A percentile compares a stretch with the other conserved stretches of the same genome.
These are phyloP conservation scores for Myopa testacea DNA, from an alignment of 2,888 invertebrate species.

Conservation along the genomic window DNA sequence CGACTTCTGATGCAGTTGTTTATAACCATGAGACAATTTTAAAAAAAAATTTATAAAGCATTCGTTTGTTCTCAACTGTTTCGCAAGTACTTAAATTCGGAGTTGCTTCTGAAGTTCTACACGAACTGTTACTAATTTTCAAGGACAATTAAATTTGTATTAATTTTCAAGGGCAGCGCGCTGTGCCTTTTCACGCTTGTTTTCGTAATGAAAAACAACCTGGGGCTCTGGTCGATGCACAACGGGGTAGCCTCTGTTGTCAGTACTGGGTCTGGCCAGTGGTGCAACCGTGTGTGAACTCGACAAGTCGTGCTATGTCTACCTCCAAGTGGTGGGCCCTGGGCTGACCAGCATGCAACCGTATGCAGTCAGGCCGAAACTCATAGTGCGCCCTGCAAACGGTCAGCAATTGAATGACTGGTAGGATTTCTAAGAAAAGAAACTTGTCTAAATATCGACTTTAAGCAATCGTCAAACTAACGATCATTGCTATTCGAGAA, in stretches of 20 bases:
- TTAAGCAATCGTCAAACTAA: too few relatives aligned
- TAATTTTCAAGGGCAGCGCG: neutral
- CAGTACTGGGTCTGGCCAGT: constrained; percentile 65
- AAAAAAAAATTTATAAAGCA: too few relatives aligned
- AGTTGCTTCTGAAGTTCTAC: constrained; percentile 32
- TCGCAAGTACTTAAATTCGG: neutral
- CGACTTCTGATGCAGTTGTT: neutral
- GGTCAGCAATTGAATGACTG: constrained; percentile 34
- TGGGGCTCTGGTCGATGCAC: constrained; percentile 67
- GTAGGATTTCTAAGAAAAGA: constrained; percentile 52
- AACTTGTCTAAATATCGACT: neutral
- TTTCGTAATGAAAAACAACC: constrained; percentile 33
- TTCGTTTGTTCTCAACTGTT: neutral
- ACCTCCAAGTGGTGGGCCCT: constrained; percentile 67
- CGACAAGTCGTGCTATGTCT: constrained; percentile 65
- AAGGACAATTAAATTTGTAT: neutral
- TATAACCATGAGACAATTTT: neutral
- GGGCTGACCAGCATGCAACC: constrained; percentile 63
- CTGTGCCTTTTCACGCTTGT: constrained; percentile 35
- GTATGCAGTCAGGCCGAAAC: constrained; percentile 62
- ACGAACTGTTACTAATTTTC: constrained; percentile 34
- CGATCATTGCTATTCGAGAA: neutral
- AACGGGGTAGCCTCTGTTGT: constrained; percentile 67
- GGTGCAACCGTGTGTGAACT: constrained; percentile 67
- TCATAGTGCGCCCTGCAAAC: constrained; percentile 65